Evolutionary conservation across 2,888 invertebrate species (phyloP), one percentile per base, ranked within the genome.

Genomic region (Ectemnius continuus): DNA sequence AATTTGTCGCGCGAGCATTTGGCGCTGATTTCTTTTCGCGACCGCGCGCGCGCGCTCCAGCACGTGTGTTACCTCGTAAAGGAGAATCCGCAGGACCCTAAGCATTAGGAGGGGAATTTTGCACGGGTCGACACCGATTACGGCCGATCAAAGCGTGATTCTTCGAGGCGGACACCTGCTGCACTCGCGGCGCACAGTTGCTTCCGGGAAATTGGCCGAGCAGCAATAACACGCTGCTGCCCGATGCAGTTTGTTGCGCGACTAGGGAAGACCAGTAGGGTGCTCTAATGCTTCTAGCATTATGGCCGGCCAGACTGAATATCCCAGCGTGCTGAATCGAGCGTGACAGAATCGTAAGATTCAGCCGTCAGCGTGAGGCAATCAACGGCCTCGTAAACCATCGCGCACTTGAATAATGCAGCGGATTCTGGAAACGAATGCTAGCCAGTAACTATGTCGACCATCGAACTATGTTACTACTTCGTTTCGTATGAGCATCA

Each of bases 1-100:
- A 66, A 77, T 77, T 76, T 76, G 69, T 76, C 72, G 72, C 66
- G 69, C 36, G 36, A 2, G 13, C 63, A 20, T 63, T 72, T 72
- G 67, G 47, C 65, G 66, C 62, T 56, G 52, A 16, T 16, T 16
- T 16, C 2, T 52, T 52, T 47, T 23, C 23, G 23, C 23, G 23
- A 2, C 23, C 23, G 23, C 36, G 36, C 5, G 0, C 4, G 28
- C 36, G 36, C 5, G 0, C 4, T 1, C 36, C 6, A 36, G 36
- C 36, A 11, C 36, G 36, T 36, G 36, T 36, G 36, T 36, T 8
- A 36, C 36, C 36, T 36, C 8, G 6, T 36, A 11, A 11, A 36
- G 36, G 8, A 36, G 36, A 36, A 11, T 36, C 36, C 36, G 36
- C 36, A 11, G 36, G 36, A 36, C 36, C 36, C 8, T 36, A 36